Percentiles rank a stretch among this genome's conserved stretches.
These are phyloP conservation scores for Toxotes jaculatrix DNA, from an alignment of 2,113 vertebrate species.

Conservation along the genomic window DNA sequence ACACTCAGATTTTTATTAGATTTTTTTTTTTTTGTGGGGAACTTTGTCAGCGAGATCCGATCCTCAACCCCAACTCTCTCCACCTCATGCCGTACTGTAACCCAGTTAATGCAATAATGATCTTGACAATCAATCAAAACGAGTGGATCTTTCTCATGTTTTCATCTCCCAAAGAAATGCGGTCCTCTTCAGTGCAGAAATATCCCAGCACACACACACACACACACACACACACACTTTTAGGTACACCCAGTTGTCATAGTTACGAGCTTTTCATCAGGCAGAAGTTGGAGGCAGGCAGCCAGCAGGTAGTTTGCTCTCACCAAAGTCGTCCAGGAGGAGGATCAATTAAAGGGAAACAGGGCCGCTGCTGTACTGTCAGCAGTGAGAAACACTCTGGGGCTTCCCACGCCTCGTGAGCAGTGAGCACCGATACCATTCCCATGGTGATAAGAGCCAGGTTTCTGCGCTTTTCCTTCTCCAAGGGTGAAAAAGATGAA, in stretches of 20 bases:
- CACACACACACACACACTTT: not conserved
- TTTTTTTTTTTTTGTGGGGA: not conserved
- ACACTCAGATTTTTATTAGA: not conserved
- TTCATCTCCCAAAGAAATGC: not conserved
- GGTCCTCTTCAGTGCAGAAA: not conserved
- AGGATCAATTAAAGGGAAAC: conserved; percentile 65
- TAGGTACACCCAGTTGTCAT: conserved; percentile 43
- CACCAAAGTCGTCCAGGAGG: conserved; percentile 44
- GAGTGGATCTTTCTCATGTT: conserved; percentile 3
- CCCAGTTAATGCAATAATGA: not conserved
- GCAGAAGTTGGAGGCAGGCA: conserved; percentile 18
- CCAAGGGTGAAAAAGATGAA: conserved; percentile 29
- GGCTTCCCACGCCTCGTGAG: conserved; percentile 33
- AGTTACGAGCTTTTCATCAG: conserved; percentile 46
- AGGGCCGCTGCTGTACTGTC: conserved; percentile 35
- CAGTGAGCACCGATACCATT: conserved; percentile 36
- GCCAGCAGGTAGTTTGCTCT: conserved; percentile 58
- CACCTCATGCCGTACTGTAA: not conserved
- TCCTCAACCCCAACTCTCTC: not conserved
- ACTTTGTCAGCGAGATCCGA: not conserved
- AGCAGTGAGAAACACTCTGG: conserved; percentile 32
- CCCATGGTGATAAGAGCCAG: conserved; percentile 26
- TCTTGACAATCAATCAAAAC: not conserved
- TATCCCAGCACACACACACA: not conserved
- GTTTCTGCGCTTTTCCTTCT: conserved; percentile 20